Evolutionary conservation across 2,113 vertebrate genomes (phyloP), one percentile per base, ranked within the genome.

Genomic region (Cathartes aura): DNA sequence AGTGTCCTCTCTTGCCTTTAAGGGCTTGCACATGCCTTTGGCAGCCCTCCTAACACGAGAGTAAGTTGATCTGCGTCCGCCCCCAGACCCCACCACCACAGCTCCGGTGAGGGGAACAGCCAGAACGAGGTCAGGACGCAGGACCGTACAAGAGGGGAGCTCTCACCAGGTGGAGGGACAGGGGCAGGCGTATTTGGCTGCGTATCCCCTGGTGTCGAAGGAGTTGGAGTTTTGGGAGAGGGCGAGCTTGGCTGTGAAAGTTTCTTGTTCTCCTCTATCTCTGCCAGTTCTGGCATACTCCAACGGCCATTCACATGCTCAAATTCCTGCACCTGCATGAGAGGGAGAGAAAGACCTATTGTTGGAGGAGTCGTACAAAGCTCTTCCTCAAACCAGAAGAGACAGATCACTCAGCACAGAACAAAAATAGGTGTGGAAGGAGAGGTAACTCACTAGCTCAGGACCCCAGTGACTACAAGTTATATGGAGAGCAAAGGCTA

Each of bases 261-360:
- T 90, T 99, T 99, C 97, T 99, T 99, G 96, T 99, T 99, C 95
- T 99, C 99, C 96, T 99, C 99, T 89, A 99, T 98, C 96, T 99
- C 99, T 43, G 99, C 99, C 95, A 99, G 98, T 97, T 99, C 99
- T 48, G 99, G 99, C 99, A 99, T 99, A 29, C 99, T 99, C 99
- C 99, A 99, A 81, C 99, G 99, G 60, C 99, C 99, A 0, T 99
- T 99, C 71, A 99, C 99, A 30, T 99, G 99, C 94, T 99, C 99
- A 98, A 99, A 99, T 95, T 99, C 99, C 97, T 99, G 99, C 76
- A 99, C 99, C 99, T 99, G 90, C 12, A 90, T 1, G 30, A 80
- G 9, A 73, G 6, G 8, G 34, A 36, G 14, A 64, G 11, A 92
- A 58, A 78, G 40, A 32, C 0, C 0, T 4, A 7, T 62, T 12